Evolutionary conservation across 2,113 vertebrate species (phyloP), one percentile per base, ranked within the genome.

Genomic region (Corythornis vintsioides): DNA sequence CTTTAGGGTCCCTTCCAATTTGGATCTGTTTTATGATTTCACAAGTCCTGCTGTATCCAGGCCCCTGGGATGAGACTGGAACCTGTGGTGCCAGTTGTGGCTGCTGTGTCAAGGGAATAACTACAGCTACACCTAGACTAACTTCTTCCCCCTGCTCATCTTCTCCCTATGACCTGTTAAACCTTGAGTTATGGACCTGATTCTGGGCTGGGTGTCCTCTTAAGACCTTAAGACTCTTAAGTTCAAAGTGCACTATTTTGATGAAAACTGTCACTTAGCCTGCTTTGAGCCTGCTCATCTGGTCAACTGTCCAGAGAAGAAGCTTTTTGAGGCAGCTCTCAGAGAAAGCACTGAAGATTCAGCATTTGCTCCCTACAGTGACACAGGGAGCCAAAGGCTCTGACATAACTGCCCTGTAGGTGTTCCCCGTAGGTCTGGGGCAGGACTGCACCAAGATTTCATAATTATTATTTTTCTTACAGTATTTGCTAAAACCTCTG

Each of bases 371-470:
- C 22, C 50, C 50, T 52, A 29, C 15, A 17, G 24, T 33, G 70
- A 31, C 13, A 8, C 15, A 16, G 25, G 60, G 42, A 90, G 14
- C 26, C 64, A 9, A 1, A 10, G 11, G 35, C 13, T 59, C 75
- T 50, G 59, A 21, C 2, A 4, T 38, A 56, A 52, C 3, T 12
- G 38, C 18, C 9, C 38, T 0, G 0, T 1, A 18, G 31, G 14
- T 24, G 6, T 52, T 75, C 38, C 53, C 52, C 5, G 10, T n/a
- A 75, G 53, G 9, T 9, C 24, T 57, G 38, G 33, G 16, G 19
- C 1, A 3, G 31, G 12, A 55, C 38, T 64, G 5, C 72, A 76
- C 31, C 29, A 33, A 60, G 64, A 26, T 57, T 60, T 65, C 42
- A 53, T 22, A 15, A 2, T 2, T 0, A 47, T 55, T 9, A 17